Base-by-base conservation (phyloP, 2,888 invertebrate genomes). In the Reticulitermes lucifugus region DNA sequence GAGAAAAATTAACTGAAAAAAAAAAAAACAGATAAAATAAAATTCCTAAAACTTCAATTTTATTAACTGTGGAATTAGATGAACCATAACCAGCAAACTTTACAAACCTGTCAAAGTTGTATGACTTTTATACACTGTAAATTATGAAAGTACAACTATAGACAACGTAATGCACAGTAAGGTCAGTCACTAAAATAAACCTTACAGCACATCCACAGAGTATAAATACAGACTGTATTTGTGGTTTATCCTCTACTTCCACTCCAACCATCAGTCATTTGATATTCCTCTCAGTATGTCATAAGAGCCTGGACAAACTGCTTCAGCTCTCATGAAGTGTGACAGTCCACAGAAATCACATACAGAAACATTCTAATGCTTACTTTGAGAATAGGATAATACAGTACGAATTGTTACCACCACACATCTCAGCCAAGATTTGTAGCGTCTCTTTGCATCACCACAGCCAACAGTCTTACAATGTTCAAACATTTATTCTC, bases 51-150 rank as follows among this genome's bases (percentile, higher is more conserved):
- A 73, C 41, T 73, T 41, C 14, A 14, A 7, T 73, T 73, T 73
- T 73, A 73, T 73, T 73, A 41, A 35, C 41, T 73, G 22, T 73
- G 73, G 35, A 73, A 73, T 73, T 73, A 73, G 73, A n/a, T 73
- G 73, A 73, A 73, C 35, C 41, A 14, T 65, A 65, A 25, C n/a
- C 65, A 41, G 73, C 73, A 73, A 7, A 73, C 73, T 73, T 35
- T 41, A 73, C 73, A 73, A 73, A 73, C 25, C 73, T 10, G 73
- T 12, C 73, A 35, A 35, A 41, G 35, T 41, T 41, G 73, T 41
- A 2, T 73, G 25, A 35, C 35, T 18, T 73, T 73, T 73, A 73
- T 14, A 73, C 73, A 73, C 35, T 73, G 35, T 29, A 29, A 41
- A 41, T 41, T 41, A 73, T 29, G 14, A 73, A 73, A 73, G 2